Percentiles rank a stretch among this genome's conserved stretches.
These are phyloP conservation scores for Cabera pusaria DNA, from an alignment of 2,888 invertebrate species.

Conservation along the genomic window DNA sequence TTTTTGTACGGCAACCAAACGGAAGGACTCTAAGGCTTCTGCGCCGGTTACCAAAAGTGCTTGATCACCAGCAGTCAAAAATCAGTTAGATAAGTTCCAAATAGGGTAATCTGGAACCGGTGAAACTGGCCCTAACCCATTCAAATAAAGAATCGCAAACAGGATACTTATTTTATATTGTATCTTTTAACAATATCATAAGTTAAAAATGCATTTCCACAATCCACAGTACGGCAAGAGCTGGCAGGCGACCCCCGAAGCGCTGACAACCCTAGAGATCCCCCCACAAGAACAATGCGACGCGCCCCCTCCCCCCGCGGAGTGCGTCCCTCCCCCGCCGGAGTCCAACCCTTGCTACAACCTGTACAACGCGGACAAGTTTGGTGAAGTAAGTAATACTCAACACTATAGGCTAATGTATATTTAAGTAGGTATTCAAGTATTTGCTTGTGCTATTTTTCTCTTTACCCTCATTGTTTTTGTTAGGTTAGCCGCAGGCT, in stretches of 20 bases:
- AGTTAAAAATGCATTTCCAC: too few species aligned
- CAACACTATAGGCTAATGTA: too few species aligned
- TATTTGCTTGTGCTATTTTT: too few species aligned
- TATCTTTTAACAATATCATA: too few species aligned
- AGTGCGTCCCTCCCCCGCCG: slow-evolving; percentile 80
- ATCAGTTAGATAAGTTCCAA: too few species aligned
- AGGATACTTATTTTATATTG: too few species aligned
- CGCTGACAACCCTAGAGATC: slow-evolving; percentile 68
- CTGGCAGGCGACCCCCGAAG: slow-evolving; percentile 79
- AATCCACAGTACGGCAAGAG: slow-evolving; percentile 74
- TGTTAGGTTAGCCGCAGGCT: too few species aligned
- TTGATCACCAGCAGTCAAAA: slow-evolving; percentile 78
- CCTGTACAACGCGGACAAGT: slow-evolving; percentile 69
- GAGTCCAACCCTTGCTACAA: slow-evolving; percentile 87
- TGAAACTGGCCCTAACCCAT: too few species aligned
- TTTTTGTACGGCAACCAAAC: slow-evolving; percentile 87
- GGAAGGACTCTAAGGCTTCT: slow-evolving; percentile 92
- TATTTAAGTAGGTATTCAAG: too few species aligned
- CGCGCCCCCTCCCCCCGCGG: slow-evolving; percentile 59
- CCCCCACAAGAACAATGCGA: slow-evolving; percentile 73
- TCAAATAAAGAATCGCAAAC: too few species aligned
- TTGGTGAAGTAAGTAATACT: slow-evolving; percentile 60
- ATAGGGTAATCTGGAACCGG: too few species aligned
- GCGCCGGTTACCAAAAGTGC: slow-evolving; percentile 83
- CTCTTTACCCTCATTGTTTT: too few species aligned